Conservation (phyloP, 2,888 invertebrate genomes). For the Strigamia maritima region DNA sequence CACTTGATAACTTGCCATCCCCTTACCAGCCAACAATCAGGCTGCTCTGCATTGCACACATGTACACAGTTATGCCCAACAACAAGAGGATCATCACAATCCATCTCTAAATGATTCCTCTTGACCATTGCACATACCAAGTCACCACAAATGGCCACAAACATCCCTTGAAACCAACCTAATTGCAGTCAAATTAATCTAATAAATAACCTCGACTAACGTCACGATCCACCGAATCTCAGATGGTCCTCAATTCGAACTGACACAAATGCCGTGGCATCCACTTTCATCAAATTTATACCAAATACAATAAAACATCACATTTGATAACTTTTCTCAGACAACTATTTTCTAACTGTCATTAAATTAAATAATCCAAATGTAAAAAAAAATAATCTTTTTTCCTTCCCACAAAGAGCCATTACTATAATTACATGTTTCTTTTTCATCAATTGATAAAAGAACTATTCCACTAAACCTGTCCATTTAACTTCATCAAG, state of each 20-base stretch:
- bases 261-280: not conserved
- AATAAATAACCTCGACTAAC: constrained; percentile 3
- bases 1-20: not conserved
- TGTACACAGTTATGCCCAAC: not conserved
- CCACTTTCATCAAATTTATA: not conserved
- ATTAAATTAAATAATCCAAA: not conserved
- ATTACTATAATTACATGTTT: not conserved
- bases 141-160: constrained; percentile 16
- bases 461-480: not conserved
- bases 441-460: not conserved
- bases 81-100: not conserved
- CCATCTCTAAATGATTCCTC: constrained; percentile 10
- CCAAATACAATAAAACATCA: not conserved
- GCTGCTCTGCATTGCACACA: constrained; percentile 1
- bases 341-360: not conserved
- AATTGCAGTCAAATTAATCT: constrained; percentile 20
- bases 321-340: not conserved
- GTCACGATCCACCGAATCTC: not conserved
- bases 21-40: not conserved
- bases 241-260: not conserved
- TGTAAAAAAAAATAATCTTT: not conserved
- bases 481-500: not conserved
- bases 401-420: not conserved
- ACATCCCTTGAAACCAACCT: constrained; percentile 13
- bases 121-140: constrained; percentile 14